These are phyloP conservation scores for Poecilia latipinna DNA, from an alignment of 2,113 vertebrate genomes.

Conservation along the genomic window DNA sequence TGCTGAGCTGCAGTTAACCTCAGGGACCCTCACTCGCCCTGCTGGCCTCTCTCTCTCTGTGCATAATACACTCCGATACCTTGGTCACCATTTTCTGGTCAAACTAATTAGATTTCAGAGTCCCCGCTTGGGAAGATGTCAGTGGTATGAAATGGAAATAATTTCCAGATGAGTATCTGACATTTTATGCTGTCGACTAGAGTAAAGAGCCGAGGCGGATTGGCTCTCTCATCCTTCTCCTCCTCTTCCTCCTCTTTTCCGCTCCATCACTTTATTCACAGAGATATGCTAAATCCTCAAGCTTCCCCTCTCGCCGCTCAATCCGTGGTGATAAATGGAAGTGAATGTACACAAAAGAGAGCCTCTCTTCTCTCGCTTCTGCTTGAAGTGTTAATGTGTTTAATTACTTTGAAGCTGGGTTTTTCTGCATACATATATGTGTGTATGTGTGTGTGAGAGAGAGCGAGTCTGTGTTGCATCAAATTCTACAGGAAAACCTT, in stretches of 20 bases:
- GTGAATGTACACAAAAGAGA: constrained; percentile 62
- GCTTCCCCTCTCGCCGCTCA: constrained; percentile 29
- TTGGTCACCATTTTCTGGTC: constrained; percentile 63
- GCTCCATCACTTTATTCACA: constrained; percentile 57
- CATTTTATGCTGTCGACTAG: constrained; percentile 66
- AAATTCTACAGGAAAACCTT: constrained; percentile 59
- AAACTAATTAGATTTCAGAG: constrained; percentile 80
- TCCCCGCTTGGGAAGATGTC: constrained; percentile 68
- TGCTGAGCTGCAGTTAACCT: constrained; percentile 76
- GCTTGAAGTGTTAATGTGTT: constrained; percentile 73
- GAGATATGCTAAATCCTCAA: constrained; percentile 65
- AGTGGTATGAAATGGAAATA: constrained; percentile 77
- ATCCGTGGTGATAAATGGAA: constrained; percentile 58
- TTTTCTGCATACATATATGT: constrained; percentile 6
- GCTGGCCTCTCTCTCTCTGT: constrained; percentile 42
- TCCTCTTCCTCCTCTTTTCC: constrained; percentile 37
- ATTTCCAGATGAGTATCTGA: constrained; percentile 82
- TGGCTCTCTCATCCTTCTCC: constrained; percentile 19
- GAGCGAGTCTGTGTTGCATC: constrained; percentile 27
- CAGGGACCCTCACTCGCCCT: constrained; percentile 49
- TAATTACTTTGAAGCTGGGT: constrained; percentile 65
- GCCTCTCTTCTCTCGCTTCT: constrained; percentile 43
- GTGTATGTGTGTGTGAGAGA: constrained; percentile 11
- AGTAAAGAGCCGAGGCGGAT: constrained; percentile 61
- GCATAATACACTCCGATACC: constrained; percentile 67